A percentile compares a stretch with the other conserved stretches of the same genome.
phyloP scores from a whole-genome alignment of 2,797 vertebrate species.

The Triplophysa yarkandensis region DNA sequence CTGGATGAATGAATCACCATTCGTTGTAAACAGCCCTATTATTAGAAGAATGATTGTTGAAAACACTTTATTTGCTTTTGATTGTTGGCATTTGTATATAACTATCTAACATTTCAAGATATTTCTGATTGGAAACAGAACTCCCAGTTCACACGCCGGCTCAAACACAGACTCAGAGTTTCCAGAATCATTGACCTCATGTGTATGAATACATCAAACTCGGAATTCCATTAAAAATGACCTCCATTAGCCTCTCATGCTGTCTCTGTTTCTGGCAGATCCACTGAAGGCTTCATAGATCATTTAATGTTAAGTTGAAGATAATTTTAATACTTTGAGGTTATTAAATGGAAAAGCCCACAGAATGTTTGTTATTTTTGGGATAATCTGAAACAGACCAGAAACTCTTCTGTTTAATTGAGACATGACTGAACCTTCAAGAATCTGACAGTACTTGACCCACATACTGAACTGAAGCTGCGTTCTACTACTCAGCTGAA shows the following conservation, averaged over 20 bases:
- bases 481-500: too few species aligned
- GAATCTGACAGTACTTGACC: constrained; percentile 51
- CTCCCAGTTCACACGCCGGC: constrained; percentile 1
- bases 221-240: background rate
- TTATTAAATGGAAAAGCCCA: background rate
- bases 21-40: too few species aligned
- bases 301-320: background rate
- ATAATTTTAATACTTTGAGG: background rate
- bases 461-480: constrained; percentile 47
- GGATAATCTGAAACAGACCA: constrained; percentile 8
- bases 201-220: background rate
- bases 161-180: too few species aligned
- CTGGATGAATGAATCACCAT: too few species aligned
- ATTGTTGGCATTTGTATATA: background rate
- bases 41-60: too few species aligned
- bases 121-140: constrained; percentile 3
- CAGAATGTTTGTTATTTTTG: constrained; percentile 11
- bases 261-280: too few species aligned
- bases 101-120: too few species aligned
- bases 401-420: constrained; percentile 12
- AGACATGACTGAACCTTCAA: constrained; percentile 40
- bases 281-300: background rate
- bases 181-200: constrained; percentile 16
- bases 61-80: constrained; percentile 3
- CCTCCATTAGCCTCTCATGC: background rate